Evolutionary conservation across 2,888 invertebrate species (phyloP).

Genomic region (Hybos culiciformis): DNA sequence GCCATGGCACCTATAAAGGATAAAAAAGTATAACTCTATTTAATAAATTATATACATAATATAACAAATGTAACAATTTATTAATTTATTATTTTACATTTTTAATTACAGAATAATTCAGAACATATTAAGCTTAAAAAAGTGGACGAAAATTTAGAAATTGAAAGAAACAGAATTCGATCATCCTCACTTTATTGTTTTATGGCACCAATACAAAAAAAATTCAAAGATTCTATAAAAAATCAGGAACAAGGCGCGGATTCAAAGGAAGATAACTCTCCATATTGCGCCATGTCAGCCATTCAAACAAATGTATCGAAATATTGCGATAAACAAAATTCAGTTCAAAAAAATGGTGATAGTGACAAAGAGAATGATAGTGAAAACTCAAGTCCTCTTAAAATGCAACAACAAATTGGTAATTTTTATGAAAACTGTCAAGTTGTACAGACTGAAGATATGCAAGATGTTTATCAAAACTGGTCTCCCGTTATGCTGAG

Average conservation of each 20-base stretch:
- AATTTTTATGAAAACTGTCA: conserved; percentile 3
- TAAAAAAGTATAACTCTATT: conserved; percentile 1
- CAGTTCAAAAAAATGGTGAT: conserved; percentile 12
- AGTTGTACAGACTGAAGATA: conserved; percentile 21
- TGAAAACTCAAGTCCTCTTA: background rate
- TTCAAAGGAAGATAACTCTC: background rate
- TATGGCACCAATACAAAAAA: no score
- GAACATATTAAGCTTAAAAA: no score
- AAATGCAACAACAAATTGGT: conserved; percentile 13
- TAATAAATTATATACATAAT: background rate
- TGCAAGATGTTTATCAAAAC: conserved; percentile 26
- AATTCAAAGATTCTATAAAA: background rate
- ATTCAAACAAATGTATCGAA: no score
- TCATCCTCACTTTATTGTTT: no score
- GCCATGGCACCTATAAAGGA: conserved; percentile 31
- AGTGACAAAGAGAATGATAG: conserved; percentile 15
- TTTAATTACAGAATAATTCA: no score
- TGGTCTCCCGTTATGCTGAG: conserved; percentile 20
- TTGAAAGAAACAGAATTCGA: no score
- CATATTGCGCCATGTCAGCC: no score
- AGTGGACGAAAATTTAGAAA: background rate
- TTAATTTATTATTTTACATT: no score
- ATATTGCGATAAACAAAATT: no score
- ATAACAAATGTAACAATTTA: background rate
- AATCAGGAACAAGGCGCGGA: background rate